Percentiles rank a stretch among this genome's conserved stretches.
Conservation (phyloP, 2,888 invertebrate genomes). For the Polydesmus complanatus region DNA sequence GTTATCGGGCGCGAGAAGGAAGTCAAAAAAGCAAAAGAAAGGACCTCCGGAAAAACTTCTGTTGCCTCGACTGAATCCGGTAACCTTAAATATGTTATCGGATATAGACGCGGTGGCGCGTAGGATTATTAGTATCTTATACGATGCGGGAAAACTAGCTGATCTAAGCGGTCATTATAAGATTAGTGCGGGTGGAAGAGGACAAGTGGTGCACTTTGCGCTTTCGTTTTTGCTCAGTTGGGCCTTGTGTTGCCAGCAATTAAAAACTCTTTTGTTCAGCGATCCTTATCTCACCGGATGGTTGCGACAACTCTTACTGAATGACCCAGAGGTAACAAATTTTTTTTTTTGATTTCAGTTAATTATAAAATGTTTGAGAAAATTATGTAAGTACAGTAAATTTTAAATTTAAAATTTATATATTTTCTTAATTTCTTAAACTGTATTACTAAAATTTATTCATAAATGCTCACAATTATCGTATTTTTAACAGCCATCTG, state of each 20-base stretch:
- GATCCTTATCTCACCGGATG: slow-evolving; percentile 55
- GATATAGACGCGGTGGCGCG: slow-evolving; percentile 68
- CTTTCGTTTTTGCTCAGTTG: slow-evolving; percentile 85
- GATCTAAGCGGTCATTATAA: slow-evolving; percentile 58
- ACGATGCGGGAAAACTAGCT: slow-evolving; percentile 69
- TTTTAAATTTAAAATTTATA: too few relatives aligned
- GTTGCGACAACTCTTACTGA: slow-evolving; percentile 68
- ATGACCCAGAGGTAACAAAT: slow-evolving; percentile 59
- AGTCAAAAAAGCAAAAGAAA: slow-evolving; percentile 8
- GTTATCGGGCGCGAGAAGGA: not conserved
- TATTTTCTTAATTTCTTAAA: too few relatives aligned
- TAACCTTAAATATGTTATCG: slow-evolving; percentile 60
- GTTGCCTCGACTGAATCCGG: slow-evolving; percentile 23
- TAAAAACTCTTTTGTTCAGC: slow-evolving; percentile 59
- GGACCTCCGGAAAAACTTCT: not conserved
- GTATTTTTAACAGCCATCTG: slow-evolving; percentile 45
- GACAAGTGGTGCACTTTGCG: slow-evolving; percentile 83
- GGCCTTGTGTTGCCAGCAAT: slow-evolving; percentile 72
- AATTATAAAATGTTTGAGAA: too few relatives aligned
- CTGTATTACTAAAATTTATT: too few relatives aligned
- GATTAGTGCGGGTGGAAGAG: slow-evolving; percentile 83
- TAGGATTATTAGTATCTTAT: slow-evolving; percentile 69
- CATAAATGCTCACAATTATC: too few relatives aligned
- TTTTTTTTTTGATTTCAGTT: not conserved
- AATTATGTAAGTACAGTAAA: too few relatives aligned